phyloP scores from a whole-genome alignment of 2,797 vertebrate species.

The Periparus ater region DNA sequence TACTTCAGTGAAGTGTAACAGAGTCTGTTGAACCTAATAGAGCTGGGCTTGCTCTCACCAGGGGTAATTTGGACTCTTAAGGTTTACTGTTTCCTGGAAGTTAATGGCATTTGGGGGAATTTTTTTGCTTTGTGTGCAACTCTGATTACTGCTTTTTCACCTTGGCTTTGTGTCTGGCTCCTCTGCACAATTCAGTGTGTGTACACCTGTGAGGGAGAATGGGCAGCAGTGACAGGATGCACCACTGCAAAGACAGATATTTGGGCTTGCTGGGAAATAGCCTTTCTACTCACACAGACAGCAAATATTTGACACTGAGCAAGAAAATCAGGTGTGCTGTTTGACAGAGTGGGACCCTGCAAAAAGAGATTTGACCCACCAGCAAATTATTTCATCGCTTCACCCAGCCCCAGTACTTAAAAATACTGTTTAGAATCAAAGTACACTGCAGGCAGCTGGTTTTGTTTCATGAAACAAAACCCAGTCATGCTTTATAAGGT shows the following conservation, averaged over 20 bases:
- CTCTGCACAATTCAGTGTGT: neutral
- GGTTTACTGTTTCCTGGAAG: constrained; percentile 9
- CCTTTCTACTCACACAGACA: constrained; percentile 71
- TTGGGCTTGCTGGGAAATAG: constrained; percentile 19
- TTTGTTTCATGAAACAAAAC: constrained; percentile 38
- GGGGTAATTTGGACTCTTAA: neutral
- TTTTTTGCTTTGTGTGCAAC: neutral
- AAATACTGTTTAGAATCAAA: neutral
- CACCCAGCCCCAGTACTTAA: neutral
- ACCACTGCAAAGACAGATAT: neutral
- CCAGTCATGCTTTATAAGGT: constrained; percentile 15
- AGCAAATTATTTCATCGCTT: neutral
- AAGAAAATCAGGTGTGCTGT: constrained; percentile 46
- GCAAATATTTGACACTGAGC: constrained; percentile 73
- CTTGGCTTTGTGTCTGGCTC: neutral
- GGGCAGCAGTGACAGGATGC: neutral
- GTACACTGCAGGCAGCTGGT: neutral
- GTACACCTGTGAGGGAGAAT: accelerated
- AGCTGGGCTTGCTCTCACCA: neutral
- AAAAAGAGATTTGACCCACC: neutral
- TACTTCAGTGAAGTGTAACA: constrained; percentile 1
- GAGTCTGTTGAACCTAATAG: neutral
- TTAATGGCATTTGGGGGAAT: neutral
- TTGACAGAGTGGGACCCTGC: neutral
- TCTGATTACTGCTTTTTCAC: neutral